Base-by-base conservation (phyloP, 2,888 invertebrate genomes). In the Ctenicera cuprea region DNA sequence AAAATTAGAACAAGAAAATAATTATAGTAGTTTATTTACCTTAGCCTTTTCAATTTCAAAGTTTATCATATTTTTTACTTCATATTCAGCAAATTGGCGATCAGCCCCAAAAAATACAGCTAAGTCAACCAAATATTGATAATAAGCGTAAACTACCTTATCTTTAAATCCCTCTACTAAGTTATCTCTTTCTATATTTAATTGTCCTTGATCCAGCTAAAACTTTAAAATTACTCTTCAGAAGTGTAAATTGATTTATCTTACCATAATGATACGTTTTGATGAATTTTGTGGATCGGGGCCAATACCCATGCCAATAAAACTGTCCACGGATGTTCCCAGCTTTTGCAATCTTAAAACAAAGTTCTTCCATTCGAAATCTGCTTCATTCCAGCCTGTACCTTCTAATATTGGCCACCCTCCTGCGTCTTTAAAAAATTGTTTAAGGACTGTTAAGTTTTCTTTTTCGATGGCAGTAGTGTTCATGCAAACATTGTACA, bases 341-440 rank as follows among this genome's bases (percentile, higher is more conserved):
- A 91, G 88, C 65, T 89, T 87, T 45, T 96, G 90, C 88, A 96
- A 96, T 75, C 91, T 92, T 88, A 95, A 95, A 7, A 96, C 94
- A 0, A 94, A 93, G 78, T 93, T 89, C 80, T 92, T 93, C 97
- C 97, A 97, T 76, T 92, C 90, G 89, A 95, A 97, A 11, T 88
- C 86, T 0, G 86, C 86, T 1, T 91, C 91, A 78, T 92, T 90
- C 97, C 97, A 97, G 0, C 84, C 77, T 30, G 91, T 89, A 0
- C 94, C 96, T 78, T 94, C 93, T 41, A 97, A 88, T n/a, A 95
- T 93, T 0, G 98, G 98, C 97, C 97, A 98, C 2, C 97, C 97
- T 0, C 98, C 97, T 20, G 98, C 89, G n/a, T 90, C 88, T 41
- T 90, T 89, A 67, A 97, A 87, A 84, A 96, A 92, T 0, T 90